Evolutionary conservation across 1,140 invertebrate genomes (phyloP), one percentile per base, ranked within the genome.

Genomic region (Cylas formicarius): DNA sequence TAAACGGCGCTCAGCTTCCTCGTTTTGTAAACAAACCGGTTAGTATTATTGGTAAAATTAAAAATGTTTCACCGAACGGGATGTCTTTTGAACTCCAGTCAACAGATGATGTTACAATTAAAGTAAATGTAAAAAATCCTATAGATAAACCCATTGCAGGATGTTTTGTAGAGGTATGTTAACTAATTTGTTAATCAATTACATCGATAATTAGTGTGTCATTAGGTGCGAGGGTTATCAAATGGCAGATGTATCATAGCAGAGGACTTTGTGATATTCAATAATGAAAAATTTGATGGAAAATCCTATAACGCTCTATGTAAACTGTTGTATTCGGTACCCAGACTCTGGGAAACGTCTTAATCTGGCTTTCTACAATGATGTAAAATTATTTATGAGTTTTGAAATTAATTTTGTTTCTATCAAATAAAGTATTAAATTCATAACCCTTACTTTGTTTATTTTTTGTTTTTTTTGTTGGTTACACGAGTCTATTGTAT

Each of bases 91-190:
- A 22, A 17, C 24, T 52, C 9, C n/a, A 14, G n/a, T 18, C 44
- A n/a, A 24, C 34, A 1, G 50, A 52, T 26, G 33, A 48, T 44
- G 21, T 44, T 5, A 1, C n/a, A 5, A 29, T 52, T 7, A 17
- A 34, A 18, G 33, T 52, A 7, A 35, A 44, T 29, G 27, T 48
- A 18, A 32, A 20, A 5, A 27, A 33, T 13, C 50, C 50, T 8
- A 19, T 48, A 2, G 39, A 22, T 35, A 7, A 22, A 20, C 33
- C 34, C 9, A 13, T 44, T 3, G 24, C 33, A 10, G 45, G 44
- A 13, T 39, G 43, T 35, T 43, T 20, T 31, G 39, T 52, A 6
- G 45, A 52, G 29, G 50, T 52, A 48, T 16, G 7, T 37, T 27
- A n/a, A 7, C 17, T 2, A 26, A 37, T 17, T 4, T 2, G 26